Base-by-base conservation (phyloP, 2,888 invertebrate species). In the Emmelina monodactyla region DNA sequence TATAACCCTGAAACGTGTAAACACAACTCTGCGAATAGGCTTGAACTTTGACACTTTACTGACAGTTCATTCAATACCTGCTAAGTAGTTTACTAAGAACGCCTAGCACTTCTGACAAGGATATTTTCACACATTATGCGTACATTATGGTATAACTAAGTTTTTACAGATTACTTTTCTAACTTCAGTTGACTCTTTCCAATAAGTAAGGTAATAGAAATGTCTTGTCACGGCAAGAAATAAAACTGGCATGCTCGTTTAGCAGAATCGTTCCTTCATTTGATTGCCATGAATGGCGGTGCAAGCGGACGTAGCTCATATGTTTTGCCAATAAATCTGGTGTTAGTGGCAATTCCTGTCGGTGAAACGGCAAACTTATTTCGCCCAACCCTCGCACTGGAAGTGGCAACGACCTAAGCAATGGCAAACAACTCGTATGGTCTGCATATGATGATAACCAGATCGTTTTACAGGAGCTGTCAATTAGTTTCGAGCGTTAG, bases 261-360 rank as follows among this genome's bases (percentile, higher is more conserved):
- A n/a, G n/a, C 9, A 25, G 25, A 25, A 25, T 25, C n/a, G n/a
- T n/a, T 25, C 25, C 3, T 25, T 25, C 25, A 25, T 25, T 25
- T 25, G 25, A 25, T 25, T 25, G 11, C 25, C 25, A 25, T 25
- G 25, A 25, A 25, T 11, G 25, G 25, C n/a, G n/a, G 6, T n/a
- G 25, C 11, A 11, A 25, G 25, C 25, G 25, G 25, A 25, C 25
- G 25, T 25, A 7, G 25, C 11, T 25, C 25, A 25, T 25, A 25
- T 25, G 25, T 25, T 25, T 25, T 25, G 51, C 51, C 51, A 53
- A 55, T 60, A 57, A 60, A 59, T 60, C 53, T 48, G 50, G 28
- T 34, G 45, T 56, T 55, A 50, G 41, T 43, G 41, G 53, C 55
- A 53, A 59, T 59, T 54, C 46, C 48, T 47, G 53, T 25, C 25